Percentiles rank a stretch among this genome's conserved stretches.
These are phyloP conservation scores for Tigriopus japonicus DNA, from an alignment of 1,140 invertebrate genomes.

Conservation along the genomic window DNA sequence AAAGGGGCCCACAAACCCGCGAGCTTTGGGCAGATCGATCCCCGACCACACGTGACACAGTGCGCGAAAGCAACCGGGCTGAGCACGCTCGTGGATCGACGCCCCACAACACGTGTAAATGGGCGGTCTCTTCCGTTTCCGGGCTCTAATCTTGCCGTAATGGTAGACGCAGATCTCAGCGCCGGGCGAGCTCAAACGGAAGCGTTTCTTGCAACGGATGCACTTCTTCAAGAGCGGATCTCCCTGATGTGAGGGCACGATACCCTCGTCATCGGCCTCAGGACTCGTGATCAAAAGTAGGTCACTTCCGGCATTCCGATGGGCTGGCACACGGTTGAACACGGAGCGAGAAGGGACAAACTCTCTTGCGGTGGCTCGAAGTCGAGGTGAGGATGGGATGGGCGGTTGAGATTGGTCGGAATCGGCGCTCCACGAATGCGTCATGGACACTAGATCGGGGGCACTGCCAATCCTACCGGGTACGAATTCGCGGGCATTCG, in stretches of 20 bases:
- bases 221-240: neutral
- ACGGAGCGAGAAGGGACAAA: neutral
- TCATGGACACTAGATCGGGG: neutral
- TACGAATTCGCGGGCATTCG: neutral
- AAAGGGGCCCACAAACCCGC: neutral
- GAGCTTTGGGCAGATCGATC: neutral
- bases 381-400: neutral
- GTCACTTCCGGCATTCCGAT: neutral
- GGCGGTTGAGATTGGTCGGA: neutral
- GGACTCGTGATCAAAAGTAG: neutral
- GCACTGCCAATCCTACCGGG: neutral
- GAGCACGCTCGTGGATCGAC: neutral
- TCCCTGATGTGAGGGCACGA: neutral
- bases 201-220: neutral
- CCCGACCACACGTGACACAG: constrained; percentile 1
- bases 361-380: neutral
- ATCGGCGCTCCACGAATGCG: neutral
- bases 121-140: neutral
- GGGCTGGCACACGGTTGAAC: neutral
- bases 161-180: constrained; percentile 2
- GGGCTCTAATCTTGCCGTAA: neutral
- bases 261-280: neutral
- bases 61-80: neutral
- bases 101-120: constrained; percentile 5
- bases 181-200: neutral